phyloP scores from a whole-genome alignment of 2,797 vertebrate genomes.

The Myotis findleyi region DNA sequence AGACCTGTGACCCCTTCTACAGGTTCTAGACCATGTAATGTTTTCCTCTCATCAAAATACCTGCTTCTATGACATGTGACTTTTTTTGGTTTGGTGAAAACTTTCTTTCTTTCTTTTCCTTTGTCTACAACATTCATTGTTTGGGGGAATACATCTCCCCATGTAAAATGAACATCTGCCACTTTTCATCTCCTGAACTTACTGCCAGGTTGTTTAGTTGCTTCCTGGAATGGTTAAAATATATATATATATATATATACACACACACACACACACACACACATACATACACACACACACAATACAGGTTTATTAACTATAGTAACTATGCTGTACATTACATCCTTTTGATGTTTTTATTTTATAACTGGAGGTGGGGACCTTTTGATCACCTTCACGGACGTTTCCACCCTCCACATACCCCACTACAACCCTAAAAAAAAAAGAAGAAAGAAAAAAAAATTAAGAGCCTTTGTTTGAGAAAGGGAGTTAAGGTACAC shows the following conservation, averaged over 20 bases:
- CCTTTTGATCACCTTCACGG: neutral
- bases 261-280: too few relatives aligned
- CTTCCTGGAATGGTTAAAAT: neutral
- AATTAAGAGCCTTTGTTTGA: neutral
- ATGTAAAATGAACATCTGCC: neutral
- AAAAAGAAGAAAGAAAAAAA: neutral
- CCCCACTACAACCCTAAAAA: neutral
- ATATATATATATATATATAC: too few relatives aligned
- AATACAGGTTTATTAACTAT: neutral
- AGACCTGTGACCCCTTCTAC: neutral
- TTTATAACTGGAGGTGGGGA: neutral
- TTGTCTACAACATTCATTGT: neutral
- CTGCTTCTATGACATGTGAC: neutral
- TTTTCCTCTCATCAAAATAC: conserved; percentile 27
- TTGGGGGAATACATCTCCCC: neutral
- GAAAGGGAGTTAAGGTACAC: neutral
- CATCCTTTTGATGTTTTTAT: neutral
- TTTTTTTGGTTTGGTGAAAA: neutral
- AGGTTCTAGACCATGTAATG: neutral
- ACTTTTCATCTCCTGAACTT: neutral
- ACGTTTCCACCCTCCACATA: neutral
- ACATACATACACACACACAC: too few relatives aligned
- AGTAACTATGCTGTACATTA: neutral
- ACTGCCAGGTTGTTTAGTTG: neutral
- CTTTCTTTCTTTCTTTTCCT: neutral